Base-by-base conservation (phyloP, 2,888 invertebrate species). In the Acrobasis repandana region DNA sequence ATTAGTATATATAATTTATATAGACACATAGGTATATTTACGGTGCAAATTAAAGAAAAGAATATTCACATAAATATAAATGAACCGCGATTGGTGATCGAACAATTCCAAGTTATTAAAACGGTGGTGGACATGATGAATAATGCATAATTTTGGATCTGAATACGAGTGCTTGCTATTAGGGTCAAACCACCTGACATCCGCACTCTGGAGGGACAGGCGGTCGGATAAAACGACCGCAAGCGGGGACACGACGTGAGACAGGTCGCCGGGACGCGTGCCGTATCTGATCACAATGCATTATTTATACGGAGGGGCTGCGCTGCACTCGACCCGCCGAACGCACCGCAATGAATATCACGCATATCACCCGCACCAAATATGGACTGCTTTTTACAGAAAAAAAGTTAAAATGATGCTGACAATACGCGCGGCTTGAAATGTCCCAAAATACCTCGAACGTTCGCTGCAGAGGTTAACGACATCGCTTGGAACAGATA, bases 251-350 rank as follows among this genome's bases (percentile, higher is more conserved):
- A 60, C 14, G 15, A 38, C 38, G 20, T 14, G 38, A 38, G 74
- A 75, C 75, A 67, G 70, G 70, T 74, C 75, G 73, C 71, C 70
- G 68, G 68, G 68, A 66, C 75, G 66, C 69, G 71, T 67, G 67
- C 69, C 73, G 65, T 80, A 76, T 79, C 79, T 74, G 77, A 80
- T 77, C 74, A 67, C 70, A 75, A 82, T 81, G 78, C 75, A 82
- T 82, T 82, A 84, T 83, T 82, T 77, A 84, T 80, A 61, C 70
- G 61, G 64, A 67, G 72, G 74, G 76, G 73, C 34, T 52, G 15
- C n/a, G 15, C 43, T 43, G 43, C 43, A 70, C 67, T 62, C 56
- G 58, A 57, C 61, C 64, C 54, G 62, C 61, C 67, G 61, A 61
- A 63, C 56, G 61, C 46, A 56, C 63, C 60, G 62, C 65, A 51